A percentile compares a stretch with the other conserved stretches of the same genome.
These are phyloP conservation scores for Diachasma alloeum DNA, from an alignment of 1,140 invertebrate species.

Conservation along the genomic window DNA sequence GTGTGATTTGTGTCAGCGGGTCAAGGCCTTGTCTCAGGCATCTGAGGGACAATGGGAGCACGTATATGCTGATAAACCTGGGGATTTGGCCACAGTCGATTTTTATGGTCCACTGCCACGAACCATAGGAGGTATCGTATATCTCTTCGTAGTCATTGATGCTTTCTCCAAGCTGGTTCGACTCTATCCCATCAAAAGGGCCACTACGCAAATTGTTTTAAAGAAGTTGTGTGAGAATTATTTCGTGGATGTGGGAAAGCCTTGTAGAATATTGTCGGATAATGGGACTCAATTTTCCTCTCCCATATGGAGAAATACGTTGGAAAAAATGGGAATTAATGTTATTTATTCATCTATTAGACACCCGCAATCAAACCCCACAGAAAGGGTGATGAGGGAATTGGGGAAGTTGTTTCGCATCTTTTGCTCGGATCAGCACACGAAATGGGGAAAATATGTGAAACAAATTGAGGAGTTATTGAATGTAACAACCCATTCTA, in stretches of 20 bases:
- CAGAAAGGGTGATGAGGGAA: constrained; percentile 28
- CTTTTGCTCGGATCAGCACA: constrained; percentile 22
- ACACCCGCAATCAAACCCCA: constrained; percentile 25
- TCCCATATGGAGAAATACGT: constrained; percentile 14
- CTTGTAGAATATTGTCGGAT: constrained; percentile 17
- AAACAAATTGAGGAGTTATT: constrained; percentile 10
- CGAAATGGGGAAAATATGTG: constrained; percentile 20
- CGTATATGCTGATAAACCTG: constrained; percentile 2
- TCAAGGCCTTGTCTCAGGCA: constrained; percentile 24
- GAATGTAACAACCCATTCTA: constrained; percentile 26
- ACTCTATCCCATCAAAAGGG: constrained; percentile 27
- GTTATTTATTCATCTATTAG: constrained; percentile 16
- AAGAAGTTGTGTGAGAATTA: constrained; percentile 25
- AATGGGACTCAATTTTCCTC: constrained; percentile 30
- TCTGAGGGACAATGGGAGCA: constrained; percentile 18
- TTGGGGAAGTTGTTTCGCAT: constrained; percentile 25
- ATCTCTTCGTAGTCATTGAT: constrained; percentile 34
- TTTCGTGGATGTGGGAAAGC: constrained; percentile 22
- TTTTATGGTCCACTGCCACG: constrained; percentile 34
- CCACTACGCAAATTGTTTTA: constrained; percentile 9
- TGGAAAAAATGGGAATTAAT: constrained; percentile 16
- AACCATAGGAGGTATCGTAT: constrained; percentile 25
- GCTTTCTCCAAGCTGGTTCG: constrained; percentile 32
- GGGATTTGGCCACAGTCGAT: constrained; percentile 31
- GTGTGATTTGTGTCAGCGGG: constrained; percentile 34